These are phyloP conservation scores for Cassiopea andromeda DNA, from an alignment of 30 jellyfish, hydroid and myxozoan species.

Conservation along the genomic window DNA sequence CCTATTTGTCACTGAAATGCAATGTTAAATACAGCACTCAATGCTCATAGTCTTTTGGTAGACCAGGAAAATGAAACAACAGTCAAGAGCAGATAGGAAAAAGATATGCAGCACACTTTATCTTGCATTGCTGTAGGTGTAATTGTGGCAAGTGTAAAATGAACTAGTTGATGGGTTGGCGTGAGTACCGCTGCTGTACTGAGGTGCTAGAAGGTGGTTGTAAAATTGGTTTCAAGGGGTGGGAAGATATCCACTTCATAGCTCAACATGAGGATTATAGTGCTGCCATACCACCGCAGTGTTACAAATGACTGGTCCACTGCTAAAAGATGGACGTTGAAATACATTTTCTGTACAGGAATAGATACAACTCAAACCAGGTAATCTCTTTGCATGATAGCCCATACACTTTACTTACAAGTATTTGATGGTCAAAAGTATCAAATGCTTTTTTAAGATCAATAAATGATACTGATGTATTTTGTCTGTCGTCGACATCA, in stretches of 20 bases:
- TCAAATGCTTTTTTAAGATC: too few relatives aligned
- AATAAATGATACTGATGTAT: too few relatives aligned
- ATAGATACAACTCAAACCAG: too few relatives aligned
- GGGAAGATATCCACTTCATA: slow-evolving; percentile 12
- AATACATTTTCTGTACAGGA: too few relatives aligned
- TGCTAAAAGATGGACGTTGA: slow-evolving; percentile 1
- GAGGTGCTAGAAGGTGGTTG: slow-evolving; percentile 33
- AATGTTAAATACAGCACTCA: too few relatives aligned
- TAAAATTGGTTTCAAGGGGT: slow-evolving; percentile 3
- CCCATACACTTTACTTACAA: too few relatives aligned
- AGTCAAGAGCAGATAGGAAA: background rate
- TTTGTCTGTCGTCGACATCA: too few relatives aligned
- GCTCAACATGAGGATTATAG: slow-evolving; percentile 2
- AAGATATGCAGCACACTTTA: background rate
- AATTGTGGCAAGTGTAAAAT: slow-evolving; percentile 2
- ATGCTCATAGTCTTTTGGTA: background rate
- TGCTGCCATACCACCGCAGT: slow-evolving; percentile 17
- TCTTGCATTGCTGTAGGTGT: slow-evolving; percentile 9
- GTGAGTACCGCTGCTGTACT: slow-evolving; percentile 35
- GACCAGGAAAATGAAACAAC: background rate
- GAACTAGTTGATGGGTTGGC: slow-evolving; percentile 24
- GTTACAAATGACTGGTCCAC: slow-evolving; percentile 15
- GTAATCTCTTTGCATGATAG: too few relatives aligned
- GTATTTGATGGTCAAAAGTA: too few relatives aligned
- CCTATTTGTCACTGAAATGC: background rate